Evolutionary conservation across 2,113 vertebrate genomes (phyloP).

Genomic region (Ursus arctos): DNA sequence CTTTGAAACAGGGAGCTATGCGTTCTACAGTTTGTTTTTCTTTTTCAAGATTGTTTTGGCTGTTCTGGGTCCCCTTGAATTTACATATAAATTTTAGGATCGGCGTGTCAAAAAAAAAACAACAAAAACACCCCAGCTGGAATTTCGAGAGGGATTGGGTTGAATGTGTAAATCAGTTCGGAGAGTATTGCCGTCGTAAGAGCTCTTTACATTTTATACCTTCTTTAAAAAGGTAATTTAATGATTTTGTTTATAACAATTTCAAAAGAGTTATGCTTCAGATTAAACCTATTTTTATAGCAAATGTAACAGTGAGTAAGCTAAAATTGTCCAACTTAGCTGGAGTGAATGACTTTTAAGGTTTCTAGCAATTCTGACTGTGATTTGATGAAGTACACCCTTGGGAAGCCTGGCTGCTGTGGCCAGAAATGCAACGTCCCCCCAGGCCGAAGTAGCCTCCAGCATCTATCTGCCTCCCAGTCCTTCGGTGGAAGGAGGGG

Average conservation of each 20-base stretch:
- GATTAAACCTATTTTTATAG: not conserved
- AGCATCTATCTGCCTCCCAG: not conserved
- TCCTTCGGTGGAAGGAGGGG: not conserved
- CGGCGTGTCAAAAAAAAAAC: not conserved
- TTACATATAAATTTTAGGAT: not conserved
- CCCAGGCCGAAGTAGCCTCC: not conserved
- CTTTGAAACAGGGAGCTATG: not conserved
- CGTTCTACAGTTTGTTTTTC: not conserved
- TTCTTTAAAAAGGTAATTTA: constrained; percentile 22
- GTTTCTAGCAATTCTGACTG: not conserved
- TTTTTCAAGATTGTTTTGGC: not conserved
- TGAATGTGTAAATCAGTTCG: not conserved
- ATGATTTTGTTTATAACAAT: not conserved
- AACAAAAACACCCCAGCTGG: not conserved
- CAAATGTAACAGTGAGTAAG: not conserved
- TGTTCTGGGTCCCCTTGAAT: not conserved
- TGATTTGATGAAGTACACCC: not conserved
- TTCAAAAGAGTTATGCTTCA: not conserved
- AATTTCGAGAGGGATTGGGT: not conserved
- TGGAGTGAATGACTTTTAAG: not conserved
- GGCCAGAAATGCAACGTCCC: not conserved
- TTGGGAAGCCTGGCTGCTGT: not conserved
- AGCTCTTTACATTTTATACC: not conserved
- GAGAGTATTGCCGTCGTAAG: not conserved
- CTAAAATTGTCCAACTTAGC: not conserved